A percentile compares a stretch with the other conserved stretches of the same genome.
phyloP scores from a whole-genome alignment of 2,888 invertebrate species.

The Tinea trinotella region DNA sequence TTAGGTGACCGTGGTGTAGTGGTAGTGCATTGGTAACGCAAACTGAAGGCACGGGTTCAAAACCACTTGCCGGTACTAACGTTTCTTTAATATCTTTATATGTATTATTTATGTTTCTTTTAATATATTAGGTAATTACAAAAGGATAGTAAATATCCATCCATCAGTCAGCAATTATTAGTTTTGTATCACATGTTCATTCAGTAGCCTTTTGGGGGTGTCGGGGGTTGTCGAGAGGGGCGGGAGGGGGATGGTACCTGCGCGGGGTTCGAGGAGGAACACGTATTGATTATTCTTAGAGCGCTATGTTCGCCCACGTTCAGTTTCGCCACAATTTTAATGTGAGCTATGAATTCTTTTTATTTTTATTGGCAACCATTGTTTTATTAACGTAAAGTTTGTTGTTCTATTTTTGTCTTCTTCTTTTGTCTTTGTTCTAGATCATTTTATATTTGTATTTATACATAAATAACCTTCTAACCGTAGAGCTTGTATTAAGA shows the following conservation, averaged over 20 bases:
- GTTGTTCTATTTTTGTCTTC: conserved; percentile 27
- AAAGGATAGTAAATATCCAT: background rate
- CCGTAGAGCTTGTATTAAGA: no score
- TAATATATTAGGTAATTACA: no score
- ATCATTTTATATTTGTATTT: no score
- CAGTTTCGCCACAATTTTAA: conserved; percentile 71
- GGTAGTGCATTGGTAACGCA: no score
- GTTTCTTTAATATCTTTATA: no score
- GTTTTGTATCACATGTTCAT: conserved; percentile 1
- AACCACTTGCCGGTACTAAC: no score
- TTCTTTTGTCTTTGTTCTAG: background rate
- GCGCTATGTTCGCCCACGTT: conserved; percentile 33
- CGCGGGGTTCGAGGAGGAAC: conserved; percentile 35
- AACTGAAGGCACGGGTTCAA: no score
- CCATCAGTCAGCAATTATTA: background rate
- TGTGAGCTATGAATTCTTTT: conserved; percentile 66
- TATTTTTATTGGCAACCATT: conserved; percentile 53
- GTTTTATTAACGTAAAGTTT: conserved; percentile 22
- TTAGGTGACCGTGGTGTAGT: no score
- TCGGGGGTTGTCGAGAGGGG: conserved; percentile 28
- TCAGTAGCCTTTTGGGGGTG: background rate
- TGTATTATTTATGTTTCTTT: no score
- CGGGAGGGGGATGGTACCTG: conserved; percentile 41
- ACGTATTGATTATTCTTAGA: conserved; percentile 49
- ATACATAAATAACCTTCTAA: no score